Conservation (phyloP, 2,113 vertebrate species). For the Aramus guarauna region DNA sequence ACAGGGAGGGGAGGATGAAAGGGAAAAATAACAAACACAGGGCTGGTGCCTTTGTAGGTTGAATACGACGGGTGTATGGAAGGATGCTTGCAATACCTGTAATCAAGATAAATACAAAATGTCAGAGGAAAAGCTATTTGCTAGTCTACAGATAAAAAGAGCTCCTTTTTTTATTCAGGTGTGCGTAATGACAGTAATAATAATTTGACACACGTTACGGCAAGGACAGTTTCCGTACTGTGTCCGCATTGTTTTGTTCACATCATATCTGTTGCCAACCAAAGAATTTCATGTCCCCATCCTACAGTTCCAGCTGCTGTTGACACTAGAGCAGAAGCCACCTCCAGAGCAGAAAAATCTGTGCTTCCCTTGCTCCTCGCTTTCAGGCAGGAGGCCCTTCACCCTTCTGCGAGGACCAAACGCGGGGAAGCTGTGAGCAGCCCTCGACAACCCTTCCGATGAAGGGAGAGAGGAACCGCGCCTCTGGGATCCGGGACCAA, state of each 20-base stretch:
- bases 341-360: not conserved
- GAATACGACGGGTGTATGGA: not conserved
- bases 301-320: not conserved
- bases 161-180: not conserved
- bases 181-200: not conserved
- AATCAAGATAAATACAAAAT: slow-evolving; percentile 26
- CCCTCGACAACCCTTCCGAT: not conserved
- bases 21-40: not conserved
- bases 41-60: not conserved
- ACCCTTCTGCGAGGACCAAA: not conserved
- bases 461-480: not conserved
- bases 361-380: not conserved
- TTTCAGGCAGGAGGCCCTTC: not conserved
- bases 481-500: not conserved
- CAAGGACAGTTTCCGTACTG: not conserved
- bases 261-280: not conserved
- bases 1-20: not conserved
- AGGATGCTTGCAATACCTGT: not conserved
- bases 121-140: slow-evolving; percentile 1
- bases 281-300: not conserved
- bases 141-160: not conserved
- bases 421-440: not conserved
- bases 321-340: not conserved
- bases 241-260: not conserved
- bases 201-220: not conserved